Evolutionary conservation across 2,113 vertebrate genomes (phyloP).

Genomic region (Sinosuthora webbiana): DNA sequence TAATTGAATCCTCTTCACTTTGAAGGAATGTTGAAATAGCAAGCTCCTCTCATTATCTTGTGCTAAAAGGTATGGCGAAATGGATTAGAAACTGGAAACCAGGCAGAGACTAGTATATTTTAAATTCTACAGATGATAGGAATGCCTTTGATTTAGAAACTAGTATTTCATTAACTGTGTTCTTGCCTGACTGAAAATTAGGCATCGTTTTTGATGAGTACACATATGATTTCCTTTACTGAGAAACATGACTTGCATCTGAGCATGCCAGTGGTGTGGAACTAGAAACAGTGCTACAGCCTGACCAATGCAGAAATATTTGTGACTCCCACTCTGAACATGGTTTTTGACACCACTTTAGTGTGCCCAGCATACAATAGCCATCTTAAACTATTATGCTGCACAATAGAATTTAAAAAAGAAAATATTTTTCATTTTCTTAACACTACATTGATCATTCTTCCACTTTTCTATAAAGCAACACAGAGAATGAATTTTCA

Average conservation of each 20-base stretch:
- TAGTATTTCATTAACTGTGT: neutral
- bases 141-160: neutral
- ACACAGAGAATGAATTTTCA: neutral
- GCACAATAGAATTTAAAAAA: neutral
- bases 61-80: neutral
- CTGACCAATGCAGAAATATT: neutral
- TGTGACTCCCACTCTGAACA: neutral
- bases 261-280: neutral
- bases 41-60: neutral
- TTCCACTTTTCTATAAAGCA: neutral
- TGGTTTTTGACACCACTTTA: neutral
- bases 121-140: neutral
- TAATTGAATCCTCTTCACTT: neutral
- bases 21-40: neutral
- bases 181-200: neutral
- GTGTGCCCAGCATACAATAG: neutral
- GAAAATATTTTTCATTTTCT: neutral
- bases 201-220: neutral
- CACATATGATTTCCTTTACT: neutral
- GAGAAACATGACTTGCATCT: neutral
- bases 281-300: neutral
- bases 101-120: neutral
- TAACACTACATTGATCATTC: neutral
- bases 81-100: neutral
- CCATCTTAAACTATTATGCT: neutral